These are phyloP conservation scores for Cydia amplana DNA, from an alignment of 1,140 invertebrate species.

Conservation along the genomic window DNA sequence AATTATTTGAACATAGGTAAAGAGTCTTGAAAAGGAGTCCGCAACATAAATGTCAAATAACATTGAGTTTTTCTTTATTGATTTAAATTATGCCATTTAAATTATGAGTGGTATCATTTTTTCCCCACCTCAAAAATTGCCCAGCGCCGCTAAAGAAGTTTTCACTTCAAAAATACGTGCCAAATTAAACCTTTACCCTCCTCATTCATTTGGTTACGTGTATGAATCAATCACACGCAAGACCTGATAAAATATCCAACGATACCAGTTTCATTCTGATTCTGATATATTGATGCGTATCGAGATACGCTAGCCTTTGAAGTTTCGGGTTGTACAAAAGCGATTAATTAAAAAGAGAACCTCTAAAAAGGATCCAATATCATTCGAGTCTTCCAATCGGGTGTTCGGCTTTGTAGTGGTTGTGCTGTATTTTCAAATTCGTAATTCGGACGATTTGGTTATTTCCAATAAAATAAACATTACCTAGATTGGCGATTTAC, in stretches of 20 bases:
- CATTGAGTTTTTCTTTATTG: too few relatives aligned
- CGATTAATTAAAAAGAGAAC: conserved; percentile 32
- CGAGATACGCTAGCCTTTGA: conserved; percentile 19
- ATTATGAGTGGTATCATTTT: too few relatives aligned
- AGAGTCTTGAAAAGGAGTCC: too few relatives aligned
- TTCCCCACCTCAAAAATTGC: too few relatives aligned
- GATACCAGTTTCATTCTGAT: conserved; percentile 6
- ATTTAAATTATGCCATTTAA: too few relatives aligned
- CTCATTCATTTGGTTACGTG: not conserved
- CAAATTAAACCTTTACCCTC: not conserved
- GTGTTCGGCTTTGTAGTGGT: conserved; percentile 15
- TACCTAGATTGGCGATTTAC: conserved; percentile 4
- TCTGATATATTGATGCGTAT: conserved; percentile 26
- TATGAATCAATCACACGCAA: conserved; percentile 19
- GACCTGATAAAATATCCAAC: not conserved
- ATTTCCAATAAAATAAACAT: conserved; percentile 15
- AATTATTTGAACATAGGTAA: too few relatives aligned
- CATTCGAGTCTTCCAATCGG: conserved; percentile 8
- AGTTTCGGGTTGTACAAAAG: conserved; percentile 25
- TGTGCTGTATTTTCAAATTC: conserved; percentile 23
- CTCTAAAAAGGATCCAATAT: conserved; percentile 29
- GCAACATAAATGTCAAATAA: too few relatives aligned
- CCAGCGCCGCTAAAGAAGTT: too few relatives aligned
- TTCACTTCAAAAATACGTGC: too few relatives aligned
- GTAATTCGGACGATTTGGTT: conserved; percentile 7